phyloP scores from a whole-genome alignment of 1,140 invertebrate species.

The Gryon sp. region DNA sequence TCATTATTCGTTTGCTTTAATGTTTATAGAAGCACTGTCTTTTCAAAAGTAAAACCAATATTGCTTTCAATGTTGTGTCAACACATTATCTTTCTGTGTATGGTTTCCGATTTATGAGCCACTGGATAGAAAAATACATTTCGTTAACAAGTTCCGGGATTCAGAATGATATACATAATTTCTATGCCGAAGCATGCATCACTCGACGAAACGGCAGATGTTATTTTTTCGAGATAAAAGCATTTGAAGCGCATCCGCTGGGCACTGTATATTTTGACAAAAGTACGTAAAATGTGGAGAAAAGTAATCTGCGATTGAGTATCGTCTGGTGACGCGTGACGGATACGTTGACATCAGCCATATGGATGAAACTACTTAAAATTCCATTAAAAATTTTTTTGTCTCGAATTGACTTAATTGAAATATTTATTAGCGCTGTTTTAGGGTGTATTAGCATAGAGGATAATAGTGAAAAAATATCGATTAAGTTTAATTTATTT shows the following conservation, averaged over 20 bases:
- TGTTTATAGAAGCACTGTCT: no score
- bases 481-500: conserved; percentile 5
- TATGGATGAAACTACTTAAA: conserved; percentile 27
- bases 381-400: conserved; percentile 49
- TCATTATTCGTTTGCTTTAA: no score
- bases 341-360: conserved; percentile 12
- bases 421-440: conserved; percentile 26
- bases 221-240: conserved; percentile 37
- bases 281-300: conserved; percentile 7
- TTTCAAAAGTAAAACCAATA: no score
- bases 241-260: conserved; percentile 14
- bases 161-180: conserved; percentile 32
- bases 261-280: conserved; percentile 23
- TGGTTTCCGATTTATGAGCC: conserved; percentile 11
- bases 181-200: conserved; percentile 16
- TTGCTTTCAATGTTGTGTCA: no score
- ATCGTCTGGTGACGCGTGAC: conserved; percentile 23
- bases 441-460: conserved; percentile 7
- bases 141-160: conserved; percentile 48
- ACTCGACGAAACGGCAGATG: conserved; percentile 18
- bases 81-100: no score
- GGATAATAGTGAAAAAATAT: conserved; percentile 14
- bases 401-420: conserved; percentile 20
- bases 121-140: conserved; percentile 34
- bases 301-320: conserved; percentile 24